These are phyloP conservation scores for Peromyscus aztecus DNA, from an alignment of 2,797 vertebrate genomes.

Conservation along the genomic window DNA sequence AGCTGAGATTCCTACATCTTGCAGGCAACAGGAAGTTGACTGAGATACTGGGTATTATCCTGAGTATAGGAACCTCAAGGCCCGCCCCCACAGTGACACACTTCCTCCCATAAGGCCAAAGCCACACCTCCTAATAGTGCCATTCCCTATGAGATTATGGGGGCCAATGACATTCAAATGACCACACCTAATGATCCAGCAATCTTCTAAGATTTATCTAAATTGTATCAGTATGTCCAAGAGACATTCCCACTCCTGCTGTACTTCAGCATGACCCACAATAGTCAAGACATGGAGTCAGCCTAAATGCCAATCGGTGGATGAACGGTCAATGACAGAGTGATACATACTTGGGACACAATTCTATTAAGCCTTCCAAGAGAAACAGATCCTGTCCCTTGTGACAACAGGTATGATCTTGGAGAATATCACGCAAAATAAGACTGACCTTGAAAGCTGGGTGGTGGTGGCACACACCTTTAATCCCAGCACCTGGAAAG, in stretches of 20 bases:
- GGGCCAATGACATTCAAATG: background rate
- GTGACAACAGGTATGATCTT: background rate
- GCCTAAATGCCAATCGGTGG: background rate
- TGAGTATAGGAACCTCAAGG: background rate
- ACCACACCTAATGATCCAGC: background rate
- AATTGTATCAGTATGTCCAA: background rate
- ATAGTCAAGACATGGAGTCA: background rate
- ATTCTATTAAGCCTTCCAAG: background rate
- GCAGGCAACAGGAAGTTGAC: background rate
- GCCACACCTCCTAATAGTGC: background rate
- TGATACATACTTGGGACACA: background rate
- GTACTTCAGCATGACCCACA: background rate
- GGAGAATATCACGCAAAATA: background rate
- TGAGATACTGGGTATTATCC: background rate
- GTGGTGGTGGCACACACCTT: no score
- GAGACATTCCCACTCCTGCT: background rate
- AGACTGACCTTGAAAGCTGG: background rate
- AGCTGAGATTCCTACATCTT: background rate
- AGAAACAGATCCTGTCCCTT: background rate
- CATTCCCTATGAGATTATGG: background rate
- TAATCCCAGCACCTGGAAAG: no score
- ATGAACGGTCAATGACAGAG: background rate
- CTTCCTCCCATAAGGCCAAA: background rate
- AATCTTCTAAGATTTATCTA: background rate
- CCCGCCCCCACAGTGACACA: background rate